These are phyloP conservation scores for Leuciscus idus DNA, from an alignment of 2,113 vertebrate species.

Conservation along the genomic window DNA sequence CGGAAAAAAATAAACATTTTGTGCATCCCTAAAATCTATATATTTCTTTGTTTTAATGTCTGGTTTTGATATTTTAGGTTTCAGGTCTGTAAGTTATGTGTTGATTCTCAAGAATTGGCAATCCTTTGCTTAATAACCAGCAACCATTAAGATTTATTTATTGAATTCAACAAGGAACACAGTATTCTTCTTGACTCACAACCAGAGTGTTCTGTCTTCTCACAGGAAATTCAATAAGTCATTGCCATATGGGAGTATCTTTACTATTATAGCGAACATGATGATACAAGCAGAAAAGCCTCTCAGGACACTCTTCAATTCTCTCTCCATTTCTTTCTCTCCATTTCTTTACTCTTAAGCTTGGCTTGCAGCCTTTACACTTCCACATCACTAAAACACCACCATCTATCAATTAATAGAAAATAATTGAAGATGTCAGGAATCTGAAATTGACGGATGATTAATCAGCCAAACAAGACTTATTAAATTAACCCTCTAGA, in stretches of 20 bases:
- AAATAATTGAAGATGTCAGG: not conserved
- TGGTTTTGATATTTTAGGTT: too few species aligned
- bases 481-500: constrained; percentile 4
- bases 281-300: constrained; percentile 29
- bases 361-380: not conserved
- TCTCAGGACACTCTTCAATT: constrained; percentile 6
- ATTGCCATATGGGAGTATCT: not conserved
- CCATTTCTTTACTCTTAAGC: not conserved
- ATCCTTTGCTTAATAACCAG: not conserved
- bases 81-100: too few species aligned
- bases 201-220: not conserved
- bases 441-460: constrained; percentile 16
- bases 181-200: not conserved
- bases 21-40: too few species aligned
- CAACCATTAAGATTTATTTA: not conserved
- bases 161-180: not conserved
- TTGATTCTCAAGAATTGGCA: not conserved
- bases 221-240: not conserved
- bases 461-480: not conserved
- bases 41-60: too few species aligned
- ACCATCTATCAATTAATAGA: not conserved
- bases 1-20: too few species aligned
- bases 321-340: not conserved
- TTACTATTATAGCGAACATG: constrained; percentile 10
- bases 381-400: not conserved